Evolutionary conservation across 2,113 vertebrate genomes (phyloP).

Genomic region (Microtus montanus): DNA sequence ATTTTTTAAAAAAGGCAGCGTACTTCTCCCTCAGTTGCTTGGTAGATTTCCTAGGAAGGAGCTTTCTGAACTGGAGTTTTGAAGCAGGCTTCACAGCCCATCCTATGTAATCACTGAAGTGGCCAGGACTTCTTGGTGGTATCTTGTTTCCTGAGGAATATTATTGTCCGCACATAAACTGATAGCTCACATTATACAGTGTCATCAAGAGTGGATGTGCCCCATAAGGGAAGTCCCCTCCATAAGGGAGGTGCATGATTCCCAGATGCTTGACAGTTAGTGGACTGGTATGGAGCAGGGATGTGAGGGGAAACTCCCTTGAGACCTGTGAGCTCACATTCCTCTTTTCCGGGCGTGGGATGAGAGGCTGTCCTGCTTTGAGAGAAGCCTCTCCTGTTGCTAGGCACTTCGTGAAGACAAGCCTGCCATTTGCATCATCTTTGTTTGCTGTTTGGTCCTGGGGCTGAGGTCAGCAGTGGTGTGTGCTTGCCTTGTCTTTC

Average conservation of each 20-base stretch:
- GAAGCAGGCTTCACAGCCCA: neutral
- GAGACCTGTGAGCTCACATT: neutral
- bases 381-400: neutral
- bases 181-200: neutral
- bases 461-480: neutral
- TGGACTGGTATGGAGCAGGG: neutral
- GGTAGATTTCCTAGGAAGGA: constrained; percentile 42
- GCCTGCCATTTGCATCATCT: neutral
- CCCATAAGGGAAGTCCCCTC: neutral
- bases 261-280: neutral
- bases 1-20: neutral
- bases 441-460: neutral
- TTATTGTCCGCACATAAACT: neutral
- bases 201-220: neutral
- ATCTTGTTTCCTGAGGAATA: neutral
- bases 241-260: neutral
- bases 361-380: neutral
- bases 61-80: neutral
- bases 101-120: neutral
- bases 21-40: constrained; percentile 14
- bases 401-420: neutral
- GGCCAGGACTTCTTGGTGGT: neutral
- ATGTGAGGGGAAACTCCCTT: neutral
- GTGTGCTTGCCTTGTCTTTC: neutral
- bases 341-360: neutral